Percentiles rank a stretch among this genome's conserved stretches.
Conservation (phyloP, 2,888 invertebrate species). For the Craniophora ligustri region DNA sequence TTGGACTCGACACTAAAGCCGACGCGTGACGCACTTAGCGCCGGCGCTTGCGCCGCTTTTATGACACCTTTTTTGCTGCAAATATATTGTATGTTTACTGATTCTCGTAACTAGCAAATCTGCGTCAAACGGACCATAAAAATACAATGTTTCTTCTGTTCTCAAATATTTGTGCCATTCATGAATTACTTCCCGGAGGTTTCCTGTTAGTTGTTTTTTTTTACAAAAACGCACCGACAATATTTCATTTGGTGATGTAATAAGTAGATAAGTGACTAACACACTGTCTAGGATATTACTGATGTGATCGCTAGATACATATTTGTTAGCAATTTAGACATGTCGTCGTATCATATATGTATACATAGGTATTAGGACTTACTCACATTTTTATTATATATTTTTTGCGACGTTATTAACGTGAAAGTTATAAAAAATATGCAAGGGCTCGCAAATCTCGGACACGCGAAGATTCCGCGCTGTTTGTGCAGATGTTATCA, state of each 20-base stretch:
- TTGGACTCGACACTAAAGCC: not conserved
- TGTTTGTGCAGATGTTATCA: slow-evolving; percentile 11
- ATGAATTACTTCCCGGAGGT: slow-evolving; percentile 22
- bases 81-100: slow-evolving; percentile 9
- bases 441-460: not conserved
- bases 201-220: not conserved
- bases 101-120: slow-evolving; percentile 27
- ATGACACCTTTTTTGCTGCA: slow-evolving; percentile 17
- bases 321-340: no score
- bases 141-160: slow-evolving; percentile 3
- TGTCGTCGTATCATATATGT: no score
- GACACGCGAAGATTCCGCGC: not conserved
- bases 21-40: slow-evolving; percentile 24
- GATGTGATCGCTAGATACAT: no score
- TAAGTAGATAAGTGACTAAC: not conserved
- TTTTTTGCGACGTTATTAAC: no score
- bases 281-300: no score
- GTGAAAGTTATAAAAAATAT: not conserved
- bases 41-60: slow-evolving; percentile 30
- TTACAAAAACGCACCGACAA: slow-evolving; percentile 11
- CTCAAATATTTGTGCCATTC: slow-evolving; percentile 19
- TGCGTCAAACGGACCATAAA: slow-evolving; percentile 15
- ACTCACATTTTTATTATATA: no score
- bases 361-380: no score
- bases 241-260: not conserved